Conservation (phyloP, 2,113 vertebrate genomes). For the Elephantulus edwardii region DNA sequence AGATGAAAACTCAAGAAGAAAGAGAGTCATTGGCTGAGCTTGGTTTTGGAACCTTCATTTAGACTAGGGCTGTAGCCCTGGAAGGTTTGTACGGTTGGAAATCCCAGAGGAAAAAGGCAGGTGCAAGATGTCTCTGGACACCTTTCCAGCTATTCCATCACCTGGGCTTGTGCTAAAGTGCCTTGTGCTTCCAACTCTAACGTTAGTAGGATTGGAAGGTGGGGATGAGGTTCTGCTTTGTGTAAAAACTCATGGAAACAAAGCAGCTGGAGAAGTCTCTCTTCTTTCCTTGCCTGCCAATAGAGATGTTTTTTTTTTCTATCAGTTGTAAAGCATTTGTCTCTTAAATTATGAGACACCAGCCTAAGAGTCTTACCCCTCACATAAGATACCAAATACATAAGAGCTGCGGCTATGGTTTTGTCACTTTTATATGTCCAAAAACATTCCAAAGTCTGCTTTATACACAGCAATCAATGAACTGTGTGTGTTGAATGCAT, state of each 20-base stretch:
- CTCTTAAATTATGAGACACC: slow-evolving; percentile 19
- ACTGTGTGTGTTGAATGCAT: neutral
- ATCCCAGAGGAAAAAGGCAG: neutral
- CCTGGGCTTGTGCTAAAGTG: neutral
- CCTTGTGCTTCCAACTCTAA: neutral
- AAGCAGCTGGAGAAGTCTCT: neutral
- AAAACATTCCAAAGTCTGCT: neutral
- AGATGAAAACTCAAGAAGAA: neutral
- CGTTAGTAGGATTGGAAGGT: neutral
- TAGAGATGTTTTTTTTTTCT: neutral
- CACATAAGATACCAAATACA: neutral
- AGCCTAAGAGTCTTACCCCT: neutral
- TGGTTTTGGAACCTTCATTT: neutral
- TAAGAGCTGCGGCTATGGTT: neutral
- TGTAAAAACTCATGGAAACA: neutral
- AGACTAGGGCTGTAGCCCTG: neutral
- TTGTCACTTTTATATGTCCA: neutral
- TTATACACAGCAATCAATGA: neutral
- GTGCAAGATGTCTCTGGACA: neutral
- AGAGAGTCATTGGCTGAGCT: neutral
- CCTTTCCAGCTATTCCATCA: neutral
- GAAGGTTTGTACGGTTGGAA: neutral
- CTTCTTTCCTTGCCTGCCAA: neutral
- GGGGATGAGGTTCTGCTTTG: neutral
- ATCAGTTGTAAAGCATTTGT: neutral